Conservation (phyloP, 2,113 vertebrate genomes). For the Micromys minutus region DNA sequence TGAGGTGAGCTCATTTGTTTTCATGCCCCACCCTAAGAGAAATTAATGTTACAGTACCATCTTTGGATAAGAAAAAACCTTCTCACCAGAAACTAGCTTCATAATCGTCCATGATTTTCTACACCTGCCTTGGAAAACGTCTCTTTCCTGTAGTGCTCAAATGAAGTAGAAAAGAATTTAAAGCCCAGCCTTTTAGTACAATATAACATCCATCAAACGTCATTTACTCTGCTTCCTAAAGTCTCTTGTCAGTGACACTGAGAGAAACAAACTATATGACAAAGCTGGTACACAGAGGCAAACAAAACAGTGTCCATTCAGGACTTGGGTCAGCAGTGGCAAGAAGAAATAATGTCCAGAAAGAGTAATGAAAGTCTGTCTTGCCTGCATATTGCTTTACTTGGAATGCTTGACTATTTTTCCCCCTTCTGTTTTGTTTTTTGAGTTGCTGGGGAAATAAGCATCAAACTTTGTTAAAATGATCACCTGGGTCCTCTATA, state of each 20-base stretch:
- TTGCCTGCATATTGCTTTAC: background rate
- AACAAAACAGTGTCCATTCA: background rate
- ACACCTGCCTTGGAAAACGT: background rate
- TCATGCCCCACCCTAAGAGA: background rate
- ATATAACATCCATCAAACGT: background rate
- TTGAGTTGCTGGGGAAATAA: background rate
- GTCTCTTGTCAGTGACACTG: background rate
- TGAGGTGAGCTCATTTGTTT: background rate
- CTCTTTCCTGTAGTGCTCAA: background rate
- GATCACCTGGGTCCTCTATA: background rate
- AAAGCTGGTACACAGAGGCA: background rate
- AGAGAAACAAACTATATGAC: background rate
- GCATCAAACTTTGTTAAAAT: slow-evolving; percentile 10
- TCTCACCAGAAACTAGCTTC: background rate
- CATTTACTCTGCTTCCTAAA: background rate
- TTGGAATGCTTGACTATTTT: background rate
- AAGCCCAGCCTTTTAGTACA: background rate
- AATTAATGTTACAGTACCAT: background rate
- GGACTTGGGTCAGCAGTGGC: background rate
- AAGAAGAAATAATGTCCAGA: background rate
- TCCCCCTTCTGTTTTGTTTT: too few relatives aligned
- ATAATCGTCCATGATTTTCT: background rate
- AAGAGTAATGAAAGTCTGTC: slow-evolving; percentile 15
- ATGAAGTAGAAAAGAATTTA: background rate
- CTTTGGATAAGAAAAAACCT: background rate